Conservation (phyloP, 2,888 invertebrate genomes). For the Nycteola revayana region DNA sequence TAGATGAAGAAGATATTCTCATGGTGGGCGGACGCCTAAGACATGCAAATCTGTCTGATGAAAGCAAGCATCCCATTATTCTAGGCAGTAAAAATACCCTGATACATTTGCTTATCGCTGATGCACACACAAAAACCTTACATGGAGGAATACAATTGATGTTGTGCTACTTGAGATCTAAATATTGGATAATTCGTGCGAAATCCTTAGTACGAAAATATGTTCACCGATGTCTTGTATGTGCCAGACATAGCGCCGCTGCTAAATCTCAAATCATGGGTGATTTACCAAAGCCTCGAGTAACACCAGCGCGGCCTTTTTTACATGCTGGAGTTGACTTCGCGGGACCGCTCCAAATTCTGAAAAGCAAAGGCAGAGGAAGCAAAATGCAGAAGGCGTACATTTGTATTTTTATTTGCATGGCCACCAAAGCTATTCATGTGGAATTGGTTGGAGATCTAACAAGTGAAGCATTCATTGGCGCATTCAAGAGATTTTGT, state of each 20-base stretch:
- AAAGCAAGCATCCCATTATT: background rate
- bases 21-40: constrained; percentile 3
- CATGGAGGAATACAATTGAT: constrained; percentile 5
- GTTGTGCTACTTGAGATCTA: background rate
- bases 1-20: constrained; percentile 1
- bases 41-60: background rate
- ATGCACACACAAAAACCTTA: background rate
- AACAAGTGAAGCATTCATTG: too few relatives aligned
- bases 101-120: background rate
- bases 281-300: constrained; percentile 4
- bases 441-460: too few relatives aligned
- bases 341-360: background rate
- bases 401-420: too few relatives aligned
- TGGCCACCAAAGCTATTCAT: too few relatives aligned
- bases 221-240: constrained; percentile 1
- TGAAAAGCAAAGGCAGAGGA: background rate
- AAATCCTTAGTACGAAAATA: background rate
- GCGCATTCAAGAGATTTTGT: too few relatives aligned
- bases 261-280: constrained; percentile 4
- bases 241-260: background rate
- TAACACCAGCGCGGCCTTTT: constrained; percentile 3
- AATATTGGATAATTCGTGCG: constrained; percentile 2
- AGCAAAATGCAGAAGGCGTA: background rate
- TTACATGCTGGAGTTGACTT: constrained; percentile 2
- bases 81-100: background rate